Percentiles rank a stretch among this genome's conserved stretches.
Conservation (phyloP, 2,888 invertebrate genomes). For the Heliconius ismenius region DNA sequence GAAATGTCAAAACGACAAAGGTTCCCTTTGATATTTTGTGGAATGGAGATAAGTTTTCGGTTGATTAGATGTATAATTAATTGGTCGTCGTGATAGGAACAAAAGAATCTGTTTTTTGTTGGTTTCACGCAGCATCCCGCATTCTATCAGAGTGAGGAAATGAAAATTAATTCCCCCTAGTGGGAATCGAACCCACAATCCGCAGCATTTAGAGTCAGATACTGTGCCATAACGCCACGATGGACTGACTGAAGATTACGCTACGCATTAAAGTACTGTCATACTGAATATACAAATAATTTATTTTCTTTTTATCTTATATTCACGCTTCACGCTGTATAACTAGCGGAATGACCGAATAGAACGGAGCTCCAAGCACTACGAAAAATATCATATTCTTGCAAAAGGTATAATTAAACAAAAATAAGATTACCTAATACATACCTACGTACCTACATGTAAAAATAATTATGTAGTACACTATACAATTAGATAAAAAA, state of each 20-base stretch:
- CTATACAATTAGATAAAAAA: neutral
- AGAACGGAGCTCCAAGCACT: neutral
- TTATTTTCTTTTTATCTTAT: too few species aligned
- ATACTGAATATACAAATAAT: neutral
- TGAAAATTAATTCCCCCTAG: neutral
- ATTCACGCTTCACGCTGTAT: neutral
- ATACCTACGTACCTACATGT: neutral
- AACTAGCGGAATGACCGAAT: too few species aligned
- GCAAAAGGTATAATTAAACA: neutral
- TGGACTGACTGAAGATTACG: too few species aligned
- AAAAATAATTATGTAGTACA: neutral
- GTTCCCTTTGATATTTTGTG: neutral
- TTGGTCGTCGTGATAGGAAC: neutral
- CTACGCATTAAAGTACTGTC: neutral
- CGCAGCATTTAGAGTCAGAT: neutral
- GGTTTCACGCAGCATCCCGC: neutral
- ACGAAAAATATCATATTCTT: too few species aligned
- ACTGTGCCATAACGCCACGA: neutral
- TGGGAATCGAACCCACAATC: neutral
- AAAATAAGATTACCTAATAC: neutral
- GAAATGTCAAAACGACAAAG: constrained; percentile 18
- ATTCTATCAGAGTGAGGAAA: too few species aligned
- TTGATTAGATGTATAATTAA: constrained; percentile 9
- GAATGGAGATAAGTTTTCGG: neutral
- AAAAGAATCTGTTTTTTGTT: neutral